Evolutionary conservation across 2,888 invertebrate genomes (phyloP).

Genomic region (Cheilosia pagana): DNA sequence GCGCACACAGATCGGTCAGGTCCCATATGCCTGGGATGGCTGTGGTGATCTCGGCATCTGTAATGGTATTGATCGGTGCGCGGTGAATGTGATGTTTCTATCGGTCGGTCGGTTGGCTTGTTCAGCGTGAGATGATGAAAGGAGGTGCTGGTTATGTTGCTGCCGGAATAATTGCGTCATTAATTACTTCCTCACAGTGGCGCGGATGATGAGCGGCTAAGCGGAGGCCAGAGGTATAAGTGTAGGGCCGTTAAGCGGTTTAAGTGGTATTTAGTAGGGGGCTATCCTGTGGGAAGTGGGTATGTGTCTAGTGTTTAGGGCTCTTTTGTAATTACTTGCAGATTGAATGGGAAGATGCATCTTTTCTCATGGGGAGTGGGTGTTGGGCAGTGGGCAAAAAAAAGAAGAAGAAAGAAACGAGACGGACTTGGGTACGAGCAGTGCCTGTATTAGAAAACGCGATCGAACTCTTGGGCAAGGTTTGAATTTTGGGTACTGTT

Average conservation of each 20-base stretch:
- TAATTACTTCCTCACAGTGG: constrained; percentile 65
- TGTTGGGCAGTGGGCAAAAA: too few species aligned
- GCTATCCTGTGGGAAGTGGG: constrained; percentile 7
- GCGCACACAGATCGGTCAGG: background rate
- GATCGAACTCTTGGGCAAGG: too few species aligned
- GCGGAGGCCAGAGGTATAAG: constrained; percentile 5
- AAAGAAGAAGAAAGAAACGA: too few species aligned
- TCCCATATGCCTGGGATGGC: constrained; percentile 34
- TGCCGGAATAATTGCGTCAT: constrained; percentile 66
- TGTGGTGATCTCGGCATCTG: constrained; percentile 27
- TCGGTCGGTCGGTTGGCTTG: constrained; percentile 35
- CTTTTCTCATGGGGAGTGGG: background rate
- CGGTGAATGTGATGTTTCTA: constrained; percentile 62
- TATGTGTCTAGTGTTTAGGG: background rate
- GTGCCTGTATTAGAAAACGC: too few species aligned
- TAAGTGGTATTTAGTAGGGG: constrained; percentile 22
- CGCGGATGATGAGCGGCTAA: constrained; percentile 7
- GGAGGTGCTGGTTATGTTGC: constrained; percentile 45
- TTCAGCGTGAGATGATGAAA: constrained; percentile 39
- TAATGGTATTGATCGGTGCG: constrained; percentile 56
- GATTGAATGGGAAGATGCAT: background rate
- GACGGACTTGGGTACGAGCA: too few species aligned
- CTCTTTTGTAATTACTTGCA: background rate
- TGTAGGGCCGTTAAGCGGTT: constrained; percentile 13
- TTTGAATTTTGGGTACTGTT: too few species aligned